Conservation (phyloP, 2,888 invertebrate species). For the Apotomis capreana region DNA sequence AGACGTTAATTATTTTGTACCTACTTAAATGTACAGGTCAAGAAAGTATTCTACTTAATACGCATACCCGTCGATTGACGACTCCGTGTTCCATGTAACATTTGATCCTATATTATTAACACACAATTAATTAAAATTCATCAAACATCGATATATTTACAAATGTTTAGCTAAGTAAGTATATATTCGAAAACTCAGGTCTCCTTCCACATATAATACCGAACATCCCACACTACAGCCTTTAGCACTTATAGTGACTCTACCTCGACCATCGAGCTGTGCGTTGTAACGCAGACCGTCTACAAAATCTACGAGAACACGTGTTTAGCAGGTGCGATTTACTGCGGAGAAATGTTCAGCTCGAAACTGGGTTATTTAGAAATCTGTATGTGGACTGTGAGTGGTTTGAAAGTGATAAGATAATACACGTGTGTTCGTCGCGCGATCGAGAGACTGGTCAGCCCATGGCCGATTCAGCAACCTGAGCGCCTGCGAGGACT, state of each 20-base stretch:
- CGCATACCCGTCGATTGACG: slow-evolving; percentile 53
- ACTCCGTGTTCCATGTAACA: slow-evolving; percentile 65
- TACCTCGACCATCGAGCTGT: slow-evolving; percentile 21
- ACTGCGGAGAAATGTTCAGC: slow-evolving; percentile 14
- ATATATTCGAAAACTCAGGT: slow-evolving; percentile 34
- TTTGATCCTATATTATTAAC: slow-evolving; percentile 52
- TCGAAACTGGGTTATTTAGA: neutral
- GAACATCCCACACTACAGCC: slow-evolving; percentile 35
- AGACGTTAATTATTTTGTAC: slow-evolving; percentile 48
- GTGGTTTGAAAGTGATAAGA: slow-evolving; percentile 23
- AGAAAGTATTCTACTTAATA: slow-evolving; percentile 47
- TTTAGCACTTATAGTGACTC: slow-evolving; percentile 16
- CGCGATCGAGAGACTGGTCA: slow-evolving; percentile 13
- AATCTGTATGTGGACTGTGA: slow-evolving; percentile 15
- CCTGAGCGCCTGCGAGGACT: slow-evolving; percentile 56
- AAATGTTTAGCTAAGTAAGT: slow-evolving; percentile 40
- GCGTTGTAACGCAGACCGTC: slow-evolving; percentile 8
- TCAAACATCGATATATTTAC: slow-evolving; percentile 57
- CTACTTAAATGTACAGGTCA: slow-evolving; percentile 49
- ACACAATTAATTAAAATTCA: slow-evolving; percentile 31
- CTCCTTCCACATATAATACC: slow-evolving; percentile 19
- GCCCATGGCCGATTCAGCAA: slow-evolving; percentile 33
- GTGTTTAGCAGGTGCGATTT: slow-evolving; percentile 2
- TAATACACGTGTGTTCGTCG: slow-evolving; percentile 11
- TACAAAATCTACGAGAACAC: slow-evolving; percentile 3